phyloP scores from a whole-genome alignment of 2,888 invertebrate genomes.

The Frankliniella fusca region DNA sequence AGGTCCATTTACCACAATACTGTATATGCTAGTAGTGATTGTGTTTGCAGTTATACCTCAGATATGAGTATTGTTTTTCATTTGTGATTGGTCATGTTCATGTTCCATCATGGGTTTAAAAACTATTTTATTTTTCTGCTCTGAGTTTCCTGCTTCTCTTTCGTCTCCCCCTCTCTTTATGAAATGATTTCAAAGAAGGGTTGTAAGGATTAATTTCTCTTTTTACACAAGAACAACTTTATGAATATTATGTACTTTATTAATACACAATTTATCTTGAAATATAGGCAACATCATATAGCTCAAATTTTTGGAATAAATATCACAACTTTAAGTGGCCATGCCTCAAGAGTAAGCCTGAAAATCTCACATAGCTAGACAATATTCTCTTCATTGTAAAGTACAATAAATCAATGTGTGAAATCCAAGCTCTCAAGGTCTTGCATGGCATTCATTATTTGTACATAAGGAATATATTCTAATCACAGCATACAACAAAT shows the following conservation, averaged over 20 bases:
- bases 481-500: slow-evolving; percentile 25
- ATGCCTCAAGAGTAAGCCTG: not conserved
- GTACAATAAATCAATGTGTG: not conserved
- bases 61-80: no score
- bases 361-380: not conserved
- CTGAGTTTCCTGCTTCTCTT: no score
- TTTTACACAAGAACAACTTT: not conserved
- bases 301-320: slow-evolving; percentile 9
- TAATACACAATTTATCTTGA: not conserved
- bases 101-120: no score
- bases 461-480: slow-evolving; percentile 16
- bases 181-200: no score
- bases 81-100: no score
- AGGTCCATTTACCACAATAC: not conserved
- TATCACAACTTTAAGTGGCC: slow-evolving; percentile 2
- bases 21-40: not conserved
- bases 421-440: not conserved
- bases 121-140: no score
- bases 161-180: no score
- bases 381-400: not conserved
- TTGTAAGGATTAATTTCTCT: no score
- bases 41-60: not conserved
- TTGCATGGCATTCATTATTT: not conserved
- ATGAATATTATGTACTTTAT: not conserved
- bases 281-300: slow-evolving; percentile 14